Evolutionary conservation across 2,888 invertebrate genomes (phyloP).

Genomic region (Helicoverpa assulta): DNA sequence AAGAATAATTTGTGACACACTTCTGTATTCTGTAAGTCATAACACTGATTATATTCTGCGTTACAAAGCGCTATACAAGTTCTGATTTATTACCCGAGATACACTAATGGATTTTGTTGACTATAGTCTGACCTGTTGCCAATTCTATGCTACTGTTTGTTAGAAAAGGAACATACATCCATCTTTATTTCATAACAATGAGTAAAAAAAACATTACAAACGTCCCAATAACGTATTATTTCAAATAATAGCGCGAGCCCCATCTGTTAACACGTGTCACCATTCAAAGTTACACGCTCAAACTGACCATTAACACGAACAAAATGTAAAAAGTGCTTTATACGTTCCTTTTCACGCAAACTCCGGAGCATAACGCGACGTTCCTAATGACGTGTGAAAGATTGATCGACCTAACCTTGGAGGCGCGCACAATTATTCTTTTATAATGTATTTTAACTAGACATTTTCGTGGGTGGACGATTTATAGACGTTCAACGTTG

Average conservation of each 20-base stretch:
- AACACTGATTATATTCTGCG: constrained; percentile 35
- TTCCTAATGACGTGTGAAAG: constrained; percentile 73
- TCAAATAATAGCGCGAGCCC: constrained; percentile 33
- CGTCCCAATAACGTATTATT: constrained; percentile 28
- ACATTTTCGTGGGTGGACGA: constrained; percentile 64
- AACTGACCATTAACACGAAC: constrained; percentile 61
- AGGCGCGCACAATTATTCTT: constrained; percentile 67
- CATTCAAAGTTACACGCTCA: constrained; percentile 45
- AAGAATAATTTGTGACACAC: constrained; percentile 24
- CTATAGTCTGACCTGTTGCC: constrained; percentile 51
- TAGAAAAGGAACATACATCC: constrained; percentile 14
- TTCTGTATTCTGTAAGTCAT: constrained; percentile 22
- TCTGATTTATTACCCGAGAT: constrained; percentile 48
- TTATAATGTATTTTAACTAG: constrained; percentile 69
- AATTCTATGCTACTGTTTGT: constrained; percentile 24
- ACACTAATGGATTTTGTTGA: constrained; percentile 53
- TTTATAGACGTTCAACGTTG: constrained; percentile 68
- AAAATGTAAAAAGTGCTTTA: constrained; percentile 56
- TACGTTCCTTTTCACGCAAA: constrained; percentile 61
- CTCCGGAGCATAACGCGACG: constrained; percentile 74
- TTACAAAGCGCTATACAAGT: constrained; percentile 17
- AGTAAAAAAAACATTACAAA: constrained; percentile 12
- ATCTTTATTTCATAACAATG: constrained; percentile 20
- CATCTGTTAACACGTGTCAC: constrained; percentile 45
- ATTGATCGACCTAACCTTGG: constrained; percentile 70